Evolutionary conservation across 2,113 vertebrate genomes (phyloP).

Genomic region (Hymenochirus boettgeri): DNA sequence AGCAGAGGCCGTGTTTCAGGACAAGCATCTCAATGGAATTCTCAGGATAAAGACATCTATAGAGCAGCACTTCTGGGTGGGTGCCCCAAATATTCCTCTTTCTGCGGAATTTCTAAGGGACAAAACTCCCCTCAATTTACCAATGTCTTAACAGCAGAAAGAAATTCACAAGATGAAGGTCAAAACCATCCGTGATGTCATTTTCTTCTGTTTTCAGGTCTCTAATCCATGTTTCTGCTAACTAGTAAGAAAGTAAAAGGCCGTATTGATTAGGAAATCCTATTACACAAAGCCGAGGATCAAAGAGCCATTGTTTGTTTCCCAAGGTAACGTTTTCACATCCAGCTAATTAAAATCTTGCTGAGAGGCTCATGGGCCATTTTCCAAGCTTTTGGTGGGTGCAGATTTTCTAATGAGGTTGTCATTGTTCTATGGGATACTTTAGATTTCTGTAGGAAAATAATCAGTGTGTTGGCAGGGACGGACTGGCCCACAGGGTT

Average conservation of each 20-base stretch:
- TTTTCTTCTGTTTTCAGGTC: slow-evolving; percentile 11
- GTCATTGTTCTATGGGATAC: too few species aligned
- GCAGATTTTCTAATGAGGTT: too few species aligned
- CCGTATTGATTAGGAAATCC: slow-evolving; percentile 31
- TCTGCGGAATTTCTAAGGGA: slow-evolving; percentile 5
- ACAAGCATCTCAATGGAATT: slow-evolving; percentile 14
- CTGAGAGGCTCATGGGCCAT: too few species aligned
- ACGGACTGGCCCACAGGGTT: too few species aligned
- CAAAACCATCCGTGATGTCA: slow-evolving; percentile 12
- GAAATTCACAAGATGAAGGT: neutral
- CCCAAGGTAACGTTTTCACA: neutral
- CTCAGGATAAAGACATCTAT: slow-evolving; percentile 13
- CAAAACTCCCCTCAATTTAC: slow-evolving; percentile 1
- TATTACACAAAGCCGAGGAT: slow-evolving; percentile 6
- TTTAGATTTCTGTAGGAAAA: too few species aligned
- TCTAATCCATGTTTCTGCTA: slow-evolving; percentile 8
- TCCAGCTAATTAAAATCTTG: neutral
- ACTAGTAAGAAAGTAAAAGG: neutral
- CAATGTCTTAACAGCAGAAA: neutral
- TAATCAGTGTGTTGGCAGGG: too few species aligned
- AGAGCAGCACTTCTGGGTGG: neutral
- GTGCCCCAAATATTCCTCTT: neutral
- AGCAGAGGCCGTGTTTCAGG: slow-evolving; percentile 8
- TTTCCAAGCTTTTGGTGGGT: too few species aligned
- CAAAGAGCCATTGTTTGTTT: slow-evolving; percentile 16